Evolutionary conservation across 1,140 invertebrate genomes (phyloP), one percentile per base, ranked within the genome.

Genomic region (Adoxophyes honmai): DNA sequence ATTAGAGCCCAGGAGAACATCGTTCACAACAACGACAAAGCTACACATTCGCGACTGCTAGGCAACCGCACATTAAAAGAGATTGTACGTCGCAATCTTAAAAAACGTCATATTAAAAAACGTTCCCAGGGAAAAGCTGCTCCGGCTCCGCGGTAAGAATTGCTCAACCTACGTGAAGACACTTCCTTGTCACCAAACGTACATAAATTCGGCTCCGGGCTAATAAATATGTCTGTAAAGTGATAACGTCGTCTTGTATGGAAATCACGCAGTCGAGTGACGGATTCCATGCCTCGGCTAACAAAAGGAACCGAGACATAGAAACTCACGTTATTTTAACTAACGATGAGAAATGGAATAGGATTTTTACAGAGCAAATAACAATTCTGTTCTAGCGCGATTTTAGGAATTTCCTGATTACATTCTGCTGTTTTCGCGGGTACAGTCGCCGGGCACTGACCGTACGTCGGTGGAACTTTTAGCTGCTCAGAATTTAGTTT

Each of bases 1-100:
- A 61, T 39, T 61, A 44, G 59, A 51, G 35, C n/a, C 5, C 11
- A n/a, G 13, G n/a, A 56, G 0, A 42, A 52, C 14, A 35, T 33
- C n/a, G 44, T 61, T 11, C 16, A 39, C 61, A 59, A 59, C 21
- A 6, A 28, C 2, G 6, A 28, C 6, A 6, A 28, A 28, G 21
- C 2, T 28, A 28, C 21, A 28, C 21, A 28, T 3, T 28, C 6
- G n/a, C n/a, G n/a, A 28, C 21, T 28, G 21, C 21, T 48, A 21
- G n/a, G 42, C 39, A 10, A 48, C 42, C 21, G 11, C 42, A 48
- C 42, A 28, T n/a, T 28, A 18, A n/a, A 11, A 33, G 42, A 16
- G 16, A 28, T 28, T 28, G 21, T 28, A 28, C n/a, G 42, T 36
- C 18, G 42, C 42, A 48, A 28, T 48, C 42, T 28, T 48, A 48